Percentiles rank a stretch among this genome's conserved stretches.
phyloP scores from a whole-genome alignment of 2,797 vertebrate species.

The Coccyzus lansbergi region DNA sequence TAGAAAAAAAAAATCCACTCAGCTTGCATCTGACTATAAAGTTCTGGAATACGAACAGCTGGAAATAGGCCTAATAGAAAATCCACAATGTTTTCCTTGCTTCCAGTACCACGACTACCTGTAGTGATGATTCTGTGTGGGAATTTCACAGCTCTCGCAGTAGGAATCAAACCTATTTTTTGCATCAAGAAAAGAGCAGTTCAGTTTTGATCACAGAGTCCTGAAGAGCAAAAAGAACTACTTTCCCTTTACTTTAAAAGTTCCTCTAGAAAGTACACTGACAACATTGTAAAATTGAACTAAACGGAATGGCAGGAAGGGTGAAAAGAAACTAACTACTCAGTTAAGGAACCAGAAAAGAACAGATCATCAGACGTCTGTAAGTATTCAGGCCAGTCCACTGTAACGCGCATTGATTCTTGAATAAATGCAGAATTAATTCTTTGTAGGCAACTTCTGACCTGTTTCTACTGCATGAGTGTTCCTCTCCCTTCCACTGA shows the following conservation, averaged over 20 bases:
- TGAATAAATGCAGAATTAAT: background rate
- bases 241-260: background rate
- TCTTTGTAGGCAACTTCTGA: background rate
- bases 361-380: background rate
- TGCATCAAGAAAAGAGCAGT: background rate
- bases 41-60: background rate
- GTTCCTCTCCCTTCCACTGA: background rate
- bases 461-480: background rate
- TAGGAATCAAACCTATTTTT: background rate
- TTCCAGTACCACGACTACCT: background rate
- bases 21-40: background rate
- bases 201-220: background rate
- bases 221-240: background rate
- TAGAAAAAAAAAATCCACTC: background rate
- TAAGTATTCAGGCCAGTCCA: background rate
- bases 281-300: background rate
- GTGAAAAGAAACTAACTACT: background rate
- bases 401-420: background rate
- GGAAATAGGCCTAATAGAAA: background rate
- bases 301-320: background rate
- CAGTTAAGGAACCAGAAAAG: background rate
- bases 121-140: accelerated
- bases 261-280: background rate
- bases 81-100: background rate
- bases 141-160: background rate